Base-by-base conservation (phyloP, 2,888 invertebrate species). In the Merodon equestris region DNA sequence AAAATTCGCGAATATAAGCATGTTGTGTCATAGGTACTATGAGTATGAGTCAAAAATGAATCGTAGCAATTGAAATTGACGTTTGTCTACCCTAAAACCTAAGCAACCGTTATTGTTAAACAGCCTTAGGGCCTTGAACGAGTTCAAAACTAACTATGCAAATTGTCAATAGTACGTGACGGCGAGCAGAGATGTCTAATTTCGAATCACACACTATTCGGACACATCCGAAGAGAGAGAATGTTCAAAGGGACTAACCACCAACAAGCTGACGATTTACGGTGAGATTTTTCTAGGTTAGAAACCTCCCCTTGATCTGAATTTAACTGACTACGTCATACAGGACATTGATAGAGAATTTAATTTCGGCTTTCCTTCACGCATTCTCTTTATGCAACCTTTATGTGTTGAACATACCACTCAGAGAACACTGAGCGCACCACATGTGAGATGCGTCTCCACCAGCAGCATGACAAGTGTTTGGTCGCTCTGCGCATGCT, bases 271-370 rank as follows among this genome's bases (percentile, higher is more conserved):
- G 54, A 47, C 57, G 53, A 61, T 67, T 67, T 61, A 74, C 70
- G 61, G 66, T 75, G 56, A 72, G 74, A 51, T 70, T 74, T 82
- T 82, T 83, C 81, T 68, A 83, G 83, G 83, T 83, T 83, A 81
- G 71, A 81, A 81, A 74, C 70, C 70, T 77, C 77, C 76, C 81
- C 76, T 73, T 82, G 72, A 73, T 76, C 73, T 68, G 77, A 56
- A 73, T 70, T 71, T 48, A 56, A 71, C 58, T 63, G 70, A 76
- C 60, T 81, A 81, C 82, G 81, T 76, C 67, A 76, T 72, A 63
- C 66, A 82, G 81, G 68, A 73, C 76, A 76, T 66, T 70, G 76
- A 57, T 72, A 73, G 44, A 73, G 73, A 74, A 48, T 74, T 63
- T 38, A 4, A 60, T 45, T 67, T 60, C 17, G 9, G 10, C 1